These are phyloP conservation scores for Fopius arisanus DNA, from an alignment of 1,140 invertebrate species.

Conservation along the genomic window DNA sequence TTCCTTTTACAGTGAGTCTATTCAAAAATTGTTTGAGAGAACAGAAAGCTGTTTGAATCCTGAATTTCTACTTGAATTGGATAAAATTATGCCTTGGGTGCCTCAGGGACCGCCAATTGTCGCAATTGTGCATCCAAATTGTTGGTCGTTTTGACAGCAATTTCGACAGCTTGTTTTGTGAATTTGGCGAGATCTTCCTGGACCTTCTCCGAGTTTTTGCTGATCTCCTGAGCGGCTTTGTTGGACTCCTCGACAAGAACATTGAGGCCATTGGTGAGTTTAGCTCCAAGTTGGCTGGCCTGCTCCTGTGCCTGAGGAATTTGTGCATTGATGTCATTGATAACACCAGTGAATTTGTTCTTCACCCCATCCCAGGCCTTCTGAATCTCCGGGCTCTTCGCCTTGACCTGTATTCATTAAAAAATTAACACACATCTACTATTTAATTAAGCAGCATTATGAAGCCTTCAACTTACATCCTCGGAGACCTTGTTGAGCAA, in stretches of 20 bases:
- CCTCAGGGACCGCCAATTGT: slow-evolving; percentile 31
- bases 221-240: slow-evolving; percentile 42
- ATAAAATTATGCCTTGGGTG: slow-evolving; percentile 11
- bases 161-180: slow-evolving; percentile 51
- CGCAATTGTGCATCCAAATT: slow-evolving; percentile 47
- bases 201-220: slow-evolving; percentile 44
- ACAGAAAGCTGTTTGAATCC: no score
- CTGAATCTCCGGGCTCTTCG: slow-evolving; percentile 49
- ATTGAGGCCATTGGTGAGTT: slow-evolving; percentile 48
- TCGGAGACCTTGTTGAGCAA: slow-evolving; percentile 43
- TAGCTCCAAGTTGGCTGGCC: slow-evolving; percentile 39
- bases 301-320: slow-evolving; percentile 48
- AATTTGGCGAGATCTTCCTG: slow-evolving; percentile 50
- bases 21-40: no score
- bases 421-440: slow-evolving; percentile 1
- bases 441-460: background rate
- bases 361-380: slow-evolving; percentile 44
- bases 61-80: background rate
- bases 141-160: slow-evolving; percentile 47
- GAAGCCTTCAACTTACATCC: slow-evolving; percentile 39
- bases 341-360: slow-evolving; percentile 40
- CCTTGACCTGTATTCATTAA: slow-evolving; percentile 41
- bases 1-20: no score
- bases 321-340: slow-evolving; percentile 42
- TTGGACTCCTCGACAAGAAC: slow-evolving; percentile 47